Evolutionary conservation across 1,140 invertebrate species (phyloP).

Genomic region (Bradysia coprophila): DNA sequence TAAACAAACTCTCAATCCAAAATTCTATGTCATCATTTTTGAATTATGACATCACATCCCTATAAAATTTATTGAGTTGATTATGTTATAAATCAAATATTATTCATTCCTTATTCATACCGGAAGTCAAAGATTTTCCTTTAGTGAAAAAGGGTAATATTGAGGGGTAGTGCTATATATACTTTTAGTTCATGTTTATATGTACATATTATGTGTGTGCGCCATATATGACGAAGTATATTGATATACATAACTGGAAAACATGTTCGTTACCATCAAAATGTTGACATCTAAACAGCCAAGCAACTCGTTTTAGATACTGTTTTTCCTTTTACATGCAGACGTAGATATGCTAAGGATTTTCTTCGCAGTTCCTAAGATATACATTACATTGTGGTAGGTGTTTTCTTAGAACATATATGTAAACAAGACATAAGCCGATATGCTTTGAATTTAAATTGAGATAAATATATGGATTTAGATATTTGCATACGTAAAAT

Average conservation of each 20-base stretch:
- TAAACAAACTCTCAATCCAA: no score
- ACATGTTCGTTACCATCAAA: not conserved
- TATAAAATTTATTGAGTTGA: not conserved
- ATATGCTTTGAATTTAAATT: not conserved
- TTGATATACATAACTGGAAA: no score
- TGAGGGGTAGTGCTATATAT: no score
- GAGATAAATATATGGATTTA: not conserved
- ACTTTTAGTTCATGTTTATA: no score
- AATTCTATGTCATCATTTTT: no score
- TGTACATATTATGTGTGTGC: no score
- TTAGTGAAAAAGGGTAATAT: not conserved
- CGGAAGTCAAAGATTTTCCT: not conserved
- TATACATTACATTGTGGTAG: no score
- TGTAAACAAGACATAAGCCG: not conserved
- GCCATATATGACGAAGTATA: no score
- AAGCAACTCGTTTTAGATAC: not conserved
- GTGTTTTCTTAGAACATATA: no score
- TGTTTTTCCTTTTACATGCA: not conserved
- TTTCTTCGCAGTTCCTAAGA: no score
- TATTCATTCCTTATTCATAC: not conserved
- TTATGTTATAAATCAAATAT: not conserved
- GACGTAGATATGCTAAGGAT: not conserved
- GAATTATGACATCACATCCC: not conserved
- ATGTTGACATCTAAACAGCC: not conserved
- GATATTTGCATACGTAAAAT: not conserved